Evolutionary conservation across 2,113 vertebrate species (phyloP), one percentile per base, ranked within the genome.

Genomic region (Passer montanus): DNA sequence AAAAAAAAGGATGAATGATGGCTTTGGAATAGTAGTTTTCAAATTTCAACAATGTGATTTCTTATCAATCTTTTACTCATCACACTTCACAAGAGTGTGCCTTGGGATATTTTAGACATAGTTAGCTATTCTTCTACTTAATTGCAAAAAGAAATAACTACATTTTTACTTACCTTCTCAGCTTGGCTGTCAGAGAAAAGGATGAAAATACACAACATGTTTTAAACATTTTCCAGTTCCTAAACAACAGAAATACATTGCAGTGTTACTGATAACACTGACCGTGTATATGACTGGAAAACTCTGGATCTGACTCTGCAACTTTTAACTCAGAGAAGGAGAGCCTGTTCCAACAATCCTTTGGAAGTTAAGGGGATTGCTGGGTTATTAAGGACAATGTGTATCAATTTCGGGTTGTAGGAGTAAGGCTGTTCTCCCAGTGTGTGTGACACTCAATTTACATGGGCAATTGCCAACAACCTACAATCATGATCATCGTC

Each of bases 181-280:
- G 41, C 64, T 37, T 90, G 81, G 47, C 87, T 94, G 73, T 93
- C 73, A 93, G 83, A 90, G 47, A 90, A 94, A 90, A 94, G 80
- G 79, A 86, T 92, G 85, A 95, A 95, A 96, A 91, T 41, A 92
- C 56, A 95, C 63, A 94, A 82, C 60, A 49, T 59, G 60, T 81
- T 96, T 94, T 87, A 83, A 91, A 89, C 62, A 33, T 66, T 84
- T 95, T 77, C 81, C 88, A 93, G 76, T 84, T 89, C 85, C 82
- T 90, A 59, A 94, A 91, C 78, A 87, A 76, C 82, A 91, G 84
- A 95, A 87, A 87, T 47, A 72, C 43, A 76, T 44, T 70, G 87
- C 75, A 77, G 59, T 23, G 35, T 88, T 88, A 94, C 92, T 69
- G 69, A 73, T 73, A 41, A 85, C 70, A 62, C 81, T 44, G 82